phyloP scores from a whole-genome alignment of 1,140 invertebrate species.

The Anastrepha obliqua region DNA sequence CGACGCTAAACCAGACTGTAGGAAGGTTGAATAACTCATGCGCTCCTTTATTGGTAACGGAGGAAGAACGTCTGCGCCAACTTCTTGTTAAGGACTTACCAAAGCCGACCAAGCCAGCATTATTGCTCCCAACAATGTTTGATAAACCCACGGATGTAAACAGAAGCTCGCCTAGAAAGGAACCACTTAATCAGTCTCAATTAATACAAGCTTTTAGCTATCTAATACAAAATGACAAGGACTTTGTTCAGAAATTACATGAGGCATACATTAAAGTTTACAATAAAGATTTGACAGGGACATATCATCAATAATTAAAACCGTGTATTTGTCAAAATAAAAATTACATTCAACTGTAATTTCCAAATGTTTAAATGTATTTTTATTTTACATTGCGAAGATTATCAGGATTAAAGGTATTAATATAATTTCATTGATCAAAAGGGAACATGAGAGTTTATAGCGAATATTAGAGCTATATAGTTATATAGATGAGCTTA shows the following conservation, averaged over 20 bases:
- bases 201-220: constrained; percentile 91
- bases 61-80: constrained; percentile 53
- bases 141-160: constrained; percentile 60
- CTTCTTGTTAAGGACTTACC: constrained; percentile 51
- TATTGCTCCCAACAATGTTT: constrained; percentile 91
- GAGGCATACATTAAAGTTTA: constrained; percentile 87
- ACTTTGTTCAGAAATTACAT: constrained; percentile 90
- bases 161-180: constrained; percentile 62
- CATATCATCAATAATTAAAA: constrained; percentile 46
- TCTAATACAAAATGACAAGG: constrained; percentile 89
- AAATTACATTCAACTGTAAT: constrained; percentile 14
- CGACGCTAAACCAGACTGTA: not conserved
- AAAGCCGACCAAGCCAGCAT: constrained; percentile 77
- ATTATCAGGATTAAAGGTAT: too few species aligned
- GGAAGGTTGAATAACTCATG: constrained; percentile 9
- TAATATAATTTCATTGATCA: too few species aligned
- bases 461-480: too few species aligned
- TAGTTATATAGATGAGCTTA: too few species aligned
- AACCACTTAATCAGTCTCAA: constrained; percentile 89
- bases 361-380: not conserved
- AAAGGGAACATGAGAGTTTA: too few species aligned
- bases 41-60: not conserved
- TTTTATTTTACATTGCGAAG: not conserved
- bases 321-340: constrained; percentile 4
- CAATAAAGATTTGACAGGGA: constrained; percentile 20